phyloP scores from a whole-genome alignment of 2,113 vertebrate species.

The Electrona antarctica region DNA sequence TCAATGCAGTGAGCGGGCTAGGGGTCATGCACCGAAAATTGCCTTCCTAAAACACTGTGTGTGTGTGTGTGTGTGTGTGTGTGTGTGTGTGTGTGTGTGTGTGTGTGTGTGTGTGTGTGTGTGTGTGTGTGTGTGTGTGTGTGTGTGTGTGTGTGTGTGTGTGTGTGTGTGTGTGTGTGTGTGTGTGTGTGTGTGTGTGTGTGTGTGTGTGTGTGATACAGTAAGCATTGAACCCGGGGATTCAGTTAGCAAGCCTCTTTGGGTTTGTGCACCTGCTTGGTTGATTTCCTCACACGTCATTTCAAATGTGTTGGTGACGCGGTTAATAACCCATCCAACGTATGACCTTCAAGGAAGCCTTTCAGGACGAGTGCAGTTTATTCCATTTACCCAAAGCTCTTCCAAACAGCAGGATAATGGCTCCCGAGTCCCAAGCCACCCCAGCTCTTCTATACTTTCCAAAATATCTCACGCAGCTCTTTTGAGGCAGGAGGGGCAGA shows the following conservation, averaged over 20 bases:
- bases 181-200: not conserved
- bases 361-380: not conserved
- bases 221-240: not conserved
- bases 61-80: not conserved
- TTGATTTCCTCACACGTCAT: constrained; percentile 14
- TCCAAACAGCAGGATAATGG: constrained; percentile 2
- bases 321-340: not conserved
- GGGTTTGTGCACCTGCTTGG: constrained; percentile 19
- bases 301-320: not conserved
- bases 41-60: not conserved
- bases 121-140: not conserved
- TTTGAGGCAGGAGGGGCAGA: not conserved
- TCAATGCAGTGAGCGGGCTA: too few relatives aligned
- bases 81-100: not conserved
- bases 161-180: not conserved
- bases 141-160: constrained; percentile 17
- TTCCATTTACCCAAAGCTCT: constrained; percentile 8
- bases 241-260: not conserved
- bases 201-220: constrained; percentile 17
- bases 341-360: not conserved
- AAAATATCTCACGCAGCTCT: too few relatives aligned
- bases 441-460: too few relatives aligned
- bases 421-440: not conserved
- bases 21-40: too few relatives aligned
- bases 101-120: constrained; percentile 9